These are phyloP conservation scores for Tragelaphus imberbis DNA, from an alignment of 2,113 vertebrate genomes.

Conservation along the genomic window DNA sequence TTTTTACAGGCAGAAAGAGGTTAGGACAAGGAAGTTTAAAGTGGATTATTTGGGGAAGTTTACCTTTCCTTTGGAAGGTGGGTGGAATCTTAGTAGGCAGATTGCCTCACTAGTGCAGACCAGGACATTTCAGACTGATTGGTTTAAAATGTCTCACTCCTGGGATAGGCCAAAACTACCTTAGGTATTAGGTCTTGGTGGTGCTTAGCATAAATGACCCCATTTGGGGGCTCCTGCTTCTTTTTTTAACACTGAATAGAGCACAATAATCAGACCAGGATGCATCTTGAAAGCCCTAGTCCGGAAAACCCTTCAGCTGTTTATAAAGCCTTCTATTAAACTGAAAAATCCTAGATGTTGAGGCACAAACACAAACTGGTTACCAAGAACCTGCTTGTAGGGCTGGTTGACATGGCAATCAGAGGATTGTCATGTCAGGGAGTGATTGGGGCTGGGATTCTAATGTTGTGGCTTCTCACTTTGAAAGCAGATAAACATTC, in stretches of 20 bases:
- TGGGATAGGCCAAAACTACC: background rate
- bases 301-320: background rate
- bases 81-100: background rate
- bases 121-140: background rate
- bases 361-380: background rate
- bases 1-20: background rate
- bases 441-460: background rate
- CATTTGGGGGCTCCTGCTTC: background rate
- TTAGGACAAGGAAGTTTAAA: background rate
- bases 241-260: background rate
- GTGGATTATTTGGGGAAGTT: background rate
- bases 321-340: background rate
- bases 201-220: background rate
- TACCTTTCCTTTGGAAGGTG: background rate
- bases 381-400: background rate
- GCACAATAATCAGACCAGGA: background rate
- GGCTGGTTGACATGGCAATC: slow-evolving; percentile 33
- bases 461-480: background rate
- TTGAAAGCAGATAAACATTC: background rate
- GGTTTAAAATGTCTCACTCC: background rate
- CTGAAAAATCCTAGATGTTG: background rate
- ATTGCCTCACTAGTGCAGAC: background rate
- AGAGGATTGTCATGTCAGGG: background rate
- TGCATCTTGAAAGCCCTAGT: background rate
- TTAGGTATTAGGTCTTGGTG: background rate